Evolutionary conservation across 2,888 invertebrate genomes (phyloP), one percentile per base, ranked within the genome.

Genomic region (Leuctra nigra): DNA sequence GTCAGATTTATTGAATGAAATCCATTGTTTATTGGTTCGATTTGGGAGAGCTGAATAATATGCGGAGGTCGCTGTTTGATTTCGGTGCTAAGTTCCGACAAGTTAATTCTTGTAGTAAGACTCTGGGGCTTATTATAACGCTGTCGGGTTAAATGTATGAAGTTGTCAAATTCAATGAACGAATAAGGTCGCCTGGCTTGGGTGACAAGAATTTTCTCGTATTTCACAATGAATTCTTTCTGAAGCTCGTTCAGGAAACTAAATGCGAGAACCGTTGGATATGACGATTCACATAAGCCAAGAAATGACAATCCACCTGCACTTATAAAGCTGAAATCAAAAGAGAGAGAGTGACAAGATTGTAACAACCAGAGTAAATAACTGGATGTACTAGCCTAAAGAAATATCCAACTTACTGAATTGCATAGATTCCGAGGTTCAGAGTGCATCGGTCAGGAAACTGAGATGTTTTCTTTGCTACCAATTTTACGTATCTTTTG

Each of bases 221-320:
- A 74, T 29, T 64, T 66, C 16, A 66, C 63, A 25, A 71, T 65
- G 56, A 75, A 75, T 61, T 74, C 73, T 61, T 67, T 70, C 66
- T 69, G 68, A 18, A 75, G 63, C 62, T 75, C 74, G 59, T 72
- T 69, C 11, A 75, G 65, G 64, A 73, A 75, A 58, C 73, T 72
- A 63, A 72, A 73, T 1, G 73, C 73, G 48, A 75, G 64, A 1
- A 73, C 70, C 33, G 68, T 62, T 9, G 74, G 73, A 61, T 73
- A 75, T 4, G 67, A 65, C 1, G 64, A 64, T 57, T 73, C 71
- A 64, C 71, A 70, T 55, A 72, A 63, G 2, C 69, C 72, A 56
- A 74, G 63, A 60, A 70, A 71, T 1, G 70, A 66, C 24, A 73
- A 66, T 46, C 70, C 71, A 23, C 70, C 61, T 33, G 69, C 62